Conservation (phyloP, 1,140 invertebrate species). For the Dreissena polymorpha region DNA sequence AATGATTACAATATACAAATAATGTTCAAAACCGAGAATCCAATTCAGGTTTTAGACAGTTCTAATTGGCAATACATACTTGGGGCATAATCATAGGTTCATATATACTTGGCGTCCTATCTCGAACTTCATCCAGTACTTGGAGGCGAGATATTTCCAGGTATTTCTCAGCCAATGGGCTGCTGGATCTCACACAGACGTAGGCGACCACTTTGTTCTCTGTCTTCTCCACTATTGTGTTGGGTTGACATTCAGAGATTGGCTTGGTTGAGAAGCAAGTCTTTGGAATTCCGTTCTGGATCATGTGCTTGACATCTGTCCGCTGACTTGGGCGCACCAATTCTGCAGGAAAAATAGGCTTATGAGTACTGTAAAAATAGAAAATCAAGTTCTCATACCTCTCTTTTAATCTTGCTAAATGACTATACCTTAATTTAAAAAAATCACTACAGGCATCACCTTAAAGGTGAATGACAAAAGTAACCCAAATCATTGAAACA, state of each 20-base stretch:
- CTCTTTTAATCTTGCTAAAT: too few relatives aligned
- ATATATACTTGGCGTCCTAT: background rate
- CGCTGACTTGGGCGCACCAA: background rate
- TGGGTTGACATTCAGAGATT: conserved; percentile 39
- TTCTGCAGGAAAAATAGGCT: conserved; percentile 13
- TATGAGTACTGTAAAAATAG: too few relatives aligned
- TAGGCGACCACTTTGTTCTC: conserved; percentile 8
- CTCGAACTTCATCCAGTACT: conserved; percentile 21
- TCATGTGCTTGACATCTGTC: background rate
- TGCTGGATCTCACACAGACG: conserved; percentile 10
- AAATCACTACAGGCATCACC: too few relatives aligned
- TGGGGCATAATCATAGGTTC: too few relatives aligned
- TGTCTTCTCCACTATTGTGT: background rate
- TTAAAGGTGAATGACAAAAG: too few relatives aligned
- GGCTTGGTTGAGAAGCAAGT: conserved; percentile 49
- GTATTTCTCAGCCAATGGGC: conserved; percentile 3
- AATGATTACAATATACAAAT: too few relatives aligned
- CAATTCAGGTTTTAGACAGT: too few relatives aligned
- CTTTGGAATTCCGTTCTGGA: background rate
- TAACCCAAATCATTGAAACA: too few relatives aligned
- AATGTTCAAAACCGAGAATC: too few relatives aligned
- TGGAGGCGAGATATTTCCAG: background rate
- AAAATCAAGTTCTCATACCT: too few relatives aligned
- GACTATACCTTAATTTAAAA: too few relatives aligned
- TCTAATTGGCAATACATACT: too few relatives aligned